A percentile compares a stretch with the other conserved stretches of the same genome.
phyloP scores from a whole-genome alignment of 2,113 vertebrate species.

The Hylia prasina region DNA sequence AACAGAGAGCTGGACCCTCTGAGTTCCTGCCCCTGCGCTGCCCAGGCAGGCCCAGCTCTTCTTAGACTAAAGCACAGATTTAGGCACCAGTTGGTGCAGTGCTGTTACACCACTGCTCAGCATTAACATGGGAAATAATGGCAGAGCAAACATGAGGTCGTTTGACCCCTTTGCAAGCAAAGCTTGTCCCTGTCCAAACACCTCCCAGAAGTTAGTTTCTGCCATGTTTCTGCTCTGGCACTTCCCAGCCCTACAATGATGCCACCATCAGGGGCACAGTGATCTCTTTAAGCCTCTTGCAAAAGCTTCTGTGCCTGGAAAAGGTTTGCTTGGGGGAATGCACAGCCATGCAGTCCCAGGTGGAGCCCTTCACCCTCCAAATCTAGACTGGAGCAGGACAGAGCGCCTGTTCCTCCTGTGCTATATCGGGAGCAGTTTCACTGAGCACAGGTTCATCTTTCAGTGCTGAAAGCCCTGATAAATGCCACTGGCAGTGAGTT shows the following conservation, averaged over 20 bases:
- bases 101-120: neutral
- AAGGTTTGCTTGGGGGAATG: conserved; percentile 12
- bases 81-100: neutral
- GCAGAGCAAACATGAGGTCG: rapidly evolving
- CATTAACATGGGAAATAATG: neutral
- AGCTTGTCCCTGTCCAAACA: neutral
- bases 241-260: neutral
- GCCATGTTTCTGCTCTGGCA: neutral
- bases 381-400: neutral
- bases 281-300: conserved; percentile 37
- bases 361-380: neutral
- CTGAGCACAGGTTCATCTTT: neutral
- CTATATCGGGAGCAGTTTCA: neutral
- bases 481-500: conserved; percentile 38
- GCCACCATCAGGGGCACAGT: conserved; percentile 25
- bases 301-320: neutral
- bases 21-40: neutral
- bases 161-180: neutral
- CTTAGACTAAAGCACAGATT: neutral
- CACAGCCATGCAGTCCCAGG: neutral
- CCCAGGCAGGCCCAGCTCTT: neutral
- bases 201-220: neutral
- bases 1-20: neutral
- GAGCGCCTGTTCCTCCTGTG: neutral
- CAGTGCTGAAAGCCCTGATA: conserved; percentile 48